These are phyloP conservation scores for Panopea generosa DNA, from an alignment of 2,888 invertebrate genomes.

Conservation along the genomic window DNA sequence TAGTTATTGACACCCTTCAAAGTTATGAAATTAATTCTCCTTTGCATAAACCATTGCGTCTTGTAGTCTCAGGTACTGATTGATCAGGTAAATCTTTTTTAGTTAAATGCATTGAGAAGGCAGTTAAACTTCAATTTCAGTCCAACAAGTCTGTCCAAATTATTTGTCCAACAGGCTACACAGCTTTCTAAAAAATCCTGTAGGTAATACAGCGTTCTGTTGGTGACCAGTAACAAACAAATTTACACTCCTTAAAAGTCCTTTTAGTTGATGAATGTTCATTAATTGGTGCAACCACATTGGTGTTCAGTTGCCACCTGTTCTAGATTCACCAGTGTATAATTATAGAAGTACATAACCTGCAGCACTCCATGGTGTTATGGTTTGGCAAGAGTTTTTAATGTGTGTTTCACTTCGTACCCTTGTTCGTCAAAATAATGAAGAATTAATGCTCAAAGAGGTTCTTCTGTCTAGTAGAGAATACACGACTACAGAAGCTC, in stretches of 20 bases:
- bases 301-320: conserved; percentile 46
- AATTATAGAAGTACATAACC: conserved; percentile 5
- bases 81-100: conserved; percentile 46
- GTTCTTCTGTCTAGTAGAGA: conserved; percentile 8
- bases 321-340: conserved; percentile 29
- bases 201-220: conserved; percentile 40
- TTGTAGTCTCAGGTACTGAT: conserved; percentile 44
- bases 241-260: conserved; percentile 48
- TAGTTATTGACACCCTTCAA: conserved; percentile 31
- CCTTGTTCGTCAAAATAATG: conserved; percentile 19
- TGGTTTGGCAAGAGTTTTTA: conserved; percentile 26
- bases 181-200: conserved; percentile 61
- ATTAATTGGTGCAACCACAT: conserved; percentile 24
- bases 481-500: conserved; percentile 9
- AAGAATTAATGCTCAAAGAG: neutral
- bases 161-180: conserved; percentile 50
- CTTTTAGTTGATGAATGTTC: conserved; percentile 66
- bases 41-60: conserved; percentile 23
- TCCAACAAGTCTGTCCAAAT: conserved; percentile 34
- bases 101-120: conserved; percentile 38
- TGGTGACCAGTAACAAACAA: conserved; percentile 48
- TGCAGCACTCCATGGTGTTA: conserved; percentile 26
- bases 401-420: conserved; percentile 17
- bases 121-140: conserved; percentile 11
- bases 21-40: neutral